These are phyloP conservation scores for Aphaenogaster rudis DNA, from an alignment of 1,140 invertebrate species.

Conservation along the genomic window DNA sequence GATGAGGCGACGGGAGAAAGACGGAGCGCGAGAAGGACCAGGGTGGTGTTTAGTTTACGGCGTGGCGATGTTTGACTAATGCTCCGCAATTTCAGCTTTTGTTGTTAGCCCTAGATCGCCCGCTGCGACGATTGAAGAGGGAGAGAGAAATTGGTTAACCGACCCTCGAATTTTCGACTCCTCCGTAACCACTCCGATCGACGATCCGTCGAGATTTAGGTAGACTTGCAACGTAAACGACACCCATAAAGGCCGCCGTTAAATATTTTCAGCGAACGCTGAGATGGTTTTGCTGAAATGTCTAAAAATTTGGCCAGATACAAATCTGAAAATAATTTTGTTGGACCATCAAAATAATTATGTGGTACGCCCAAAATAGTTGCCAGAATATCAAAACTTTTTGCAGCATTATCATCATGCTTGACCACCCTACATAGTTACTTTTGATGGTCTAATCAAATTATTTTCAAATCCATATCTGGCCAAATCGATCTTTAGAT, in stretches of 20 bases:
- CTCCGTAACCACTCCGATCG: slow-evolving; percentile 57
- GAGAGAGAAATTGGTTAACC: slow-evolving; percentile 69
- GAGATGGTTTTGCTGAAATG: too few relatives aligned
- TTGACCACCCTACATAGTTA: too few relatives aligned
- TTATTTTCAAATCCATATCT: too few relatives aligned
- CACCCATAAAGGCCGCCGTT: background rate
- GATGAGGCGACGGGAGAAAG: background rate
- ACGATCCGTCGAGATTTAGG: slow-evolving; percentile 64
- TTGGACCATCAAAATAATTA: too few relatives aligned
- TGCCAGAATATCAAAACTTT: too few relatives aligned
- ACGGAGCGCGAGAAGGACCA: slow-evolving; percentile 21
- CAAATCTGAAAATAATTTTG: too few relatives aligned
- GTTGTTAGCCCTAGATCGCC: slow-evolving; percentile 64
- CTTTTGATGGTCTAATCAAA: too few relatives aligned
- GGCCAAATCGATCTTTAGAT: too few relatives aligned
- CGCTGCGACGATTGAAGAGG: slow-evolving; percentile 66
- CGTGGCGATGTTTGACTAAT: slow-evolving; percentile 82
- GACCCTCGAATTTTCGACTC: slow-evolving; percentile 65
- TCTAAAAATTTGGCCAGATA: too few relatives aligned
- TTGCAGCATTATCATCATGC: too few relatives aligned
- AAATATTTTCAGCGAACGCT: background rate
- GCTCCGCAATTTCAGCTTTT: slow-evolving; percentile 77
- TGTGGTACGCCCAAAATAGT: too few relatives aligned
- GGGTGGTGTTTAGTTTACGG: slow-evolving; percentile 74
- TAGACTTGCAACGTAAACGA: slow-evolving; percentile 16